These are phyloP conservation scores for Cuniculus paca DNA, from an alignment of 2,797 vertebrate species.

Conservation along the genomic window DNA sequence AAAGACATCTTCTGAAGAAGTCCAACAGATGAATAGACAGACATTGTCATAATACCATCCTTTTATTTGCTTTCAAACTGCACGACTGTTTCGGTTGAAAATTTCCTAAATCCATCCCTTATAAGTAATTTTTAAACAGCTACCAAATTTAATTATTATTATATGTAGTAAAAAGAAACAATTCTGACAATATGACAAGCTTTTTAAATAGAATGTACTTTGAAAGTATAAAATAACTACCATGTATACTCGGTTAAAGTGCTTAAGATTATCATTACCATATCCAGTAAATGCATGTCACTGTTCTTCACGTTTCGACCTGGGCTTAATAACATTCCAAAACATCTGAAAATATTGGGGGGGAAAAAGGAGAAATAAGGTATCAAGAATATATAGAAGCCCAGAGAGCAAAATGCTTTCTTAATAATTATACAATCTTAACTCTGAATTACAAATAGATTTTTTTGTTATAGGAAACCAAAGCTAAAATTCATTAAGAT, in stretches of 20 bases:
- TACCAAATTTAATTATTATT: slow-evolving; percentile 64
- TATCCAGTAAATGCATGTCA: slow-evolving; percentile 98
- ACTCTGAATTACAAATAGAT: slow-evolving; percentile 61
- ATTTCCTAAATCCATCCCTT: slow-evolving; percentile 27
- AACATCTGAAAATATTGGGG: slow-evolving; percentile 92
- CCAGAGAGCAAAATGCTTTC: slow-evolving; percentile 68
- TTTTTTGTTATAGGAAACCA: slow-evolving; percentile 45
- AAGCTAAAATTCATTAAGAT: slow-evolving; percentile 61
- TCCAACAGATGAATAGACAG: not conserved
- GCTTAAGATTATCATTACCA: slow-evolving; percentile 91
- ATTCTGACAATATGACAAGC: slow-evolving; percentile 66
- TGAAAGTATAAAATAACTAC: slow-evolving; percentile 70
- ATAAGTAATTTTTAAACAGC: slow-evolving; percentile 53
- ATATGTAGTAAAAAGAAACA: slow-evolving; percentile 52
- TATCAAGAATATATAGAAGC: slow-evolving; percentile 74
- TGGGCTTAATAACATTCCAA: slow-evolving; percentile 98
- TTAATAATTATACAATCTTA: slow-evolving; percentile 62
- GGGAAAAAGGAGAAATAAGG: slow-evolving; percentile 74
- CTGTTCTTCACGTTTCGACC: slow-evolving; percentile 98
- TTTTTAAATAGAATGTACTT: slow-evolving; percentile 63
- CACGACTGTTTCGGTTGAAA: slow-evolving; percentile 21
- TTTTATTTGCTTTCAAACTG: slow-evolving; percentile 53
- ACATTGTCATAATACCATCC: not conserved
- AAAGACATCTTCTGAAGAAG: slow-evolving; percentile 62
- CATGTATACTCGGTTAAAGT: slow-evolving; percentile 73